A percentile compares a stretch with the other conserved stretches of the same genome.
Conservation (phyloP, 2,888 invertebrate species). For the Callyntrura sp. region DNA sequence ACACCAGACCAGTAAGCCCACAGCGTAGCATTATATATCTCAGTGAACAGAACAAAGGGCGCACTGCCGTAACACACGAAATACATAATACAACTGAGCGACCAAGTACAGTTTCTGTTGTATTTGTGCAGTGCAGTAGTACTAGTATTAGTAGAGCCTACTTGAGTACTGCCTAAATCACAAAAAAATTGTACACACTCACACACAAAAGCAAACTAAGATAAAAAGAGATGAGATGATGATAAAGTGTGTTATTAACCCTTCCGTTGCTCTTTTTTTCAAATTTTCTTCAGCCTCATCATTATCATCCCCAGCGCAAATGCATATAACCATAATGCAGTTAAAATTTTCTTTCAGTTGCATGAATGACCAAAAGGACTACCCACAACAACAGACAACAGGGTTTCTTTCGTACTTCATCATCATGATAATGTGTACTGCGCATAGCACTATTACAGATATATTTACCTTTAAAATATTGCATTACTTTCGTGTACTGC, state of each 20-base stretch:
- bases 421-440: not conserved
- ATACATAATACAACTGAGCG: not conserved
- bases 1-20: not conserved
- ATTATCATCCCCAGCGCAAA: not conserved
- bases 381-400: not conserved
- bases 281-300: slow-evolving; percentile 19
- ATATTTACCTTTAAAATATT: slow-evolving; percentile 20
- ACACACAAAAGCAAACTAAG: not conserved
- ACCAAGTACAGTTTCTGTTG: not conserved
- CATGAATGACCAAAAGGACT: slow-evolving; percentile 49
- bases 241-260: slow-evolving; percentile 64
- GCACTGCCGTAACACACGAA: slow-evolving; percentile 21
- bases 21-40: not conserved
- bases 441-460: no score
- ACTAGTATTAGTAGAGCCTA: no score
- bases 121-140: slow-evolving; percentile 11
- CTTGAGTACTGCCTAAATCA: not conserved
- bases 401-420: no score
- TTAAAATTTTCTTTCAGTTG: slow-evolving; percentile 22
- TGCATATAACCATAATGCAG: slow-evolving; percentile 36
- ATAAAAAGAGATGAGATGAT: slow-evolving; percentile 23
- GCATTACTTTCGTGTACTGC: slow-evolving; percentile 14
- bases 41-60: not conserved
- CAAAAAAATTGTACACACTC: slow-evolving; percentile 5
- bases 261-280: slow-evolving; percentile 30